A percentile compares a stretch with the other conserved stretches of the same genome.
These are phyloP conservation scores for Chymomyza procnemis DNA, from an alignment of 2,888 invertebrate genomes.

Conservation along the genomic window DNA sequence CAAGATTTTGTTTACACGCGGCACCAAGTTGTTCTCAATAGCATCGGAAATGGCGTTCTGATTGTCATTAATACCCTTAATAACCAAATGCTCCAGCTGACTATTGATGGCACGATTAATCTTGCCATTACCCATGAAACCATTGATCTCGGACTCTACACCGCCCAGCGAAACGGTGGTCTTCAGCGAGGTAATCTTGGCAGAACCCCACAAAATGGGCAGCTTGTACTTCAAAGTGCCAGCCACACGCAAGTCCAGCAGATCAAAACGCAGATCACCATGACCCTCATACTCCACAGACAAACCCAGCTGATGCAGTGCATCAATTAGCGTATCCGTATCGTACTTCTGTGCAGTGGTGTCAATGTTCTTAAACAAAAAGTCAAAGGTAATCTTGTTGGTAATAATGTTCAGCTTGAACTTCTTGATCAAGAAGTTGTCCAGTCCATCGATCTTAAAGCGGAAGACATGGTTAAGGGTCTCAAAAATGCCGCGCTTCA, in stretches of 20 bases:
- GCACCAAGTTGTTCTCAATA: constrained; percentile 67
- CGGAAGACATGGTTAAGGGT: constrained; percentile 62
- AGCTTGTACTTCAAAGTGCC: constrained; percentile 69
- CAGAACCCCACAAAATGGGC: constrained; percentile 74
- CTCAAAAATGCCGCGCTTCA: constrained; percentile 61
- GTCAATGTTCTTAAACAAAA: constrained; percentile 65
- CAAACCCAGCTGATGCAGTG: constrained; percentile 59
- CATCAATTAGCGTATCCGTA: constrained; percentile 68
- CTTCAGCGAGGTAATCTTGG: constrained; percentile 67
- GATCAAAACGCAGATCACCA: constrained; percentile 64
- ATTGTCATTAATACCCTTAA: constrained; percentile 61
- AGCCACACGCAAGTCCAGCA: constrained; percentile 64
- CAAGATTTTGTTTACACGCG: constrained; percentile 62
- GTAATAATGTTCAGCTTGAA: constrained; percentile 69
- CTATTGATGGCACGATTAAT: constrained; percentile 61
- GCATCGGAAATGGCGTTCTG: constrained; percentile 57
- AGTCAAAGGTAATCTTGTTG: constrained; percentile 64
- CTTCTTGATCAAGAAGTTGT: constrained; percentile 66
- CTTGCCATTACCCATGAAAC: constrained; percentile 63
- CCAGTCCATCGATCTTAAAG: constrained; percentile 69
- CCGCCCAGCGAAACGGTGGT: constrained; percentile 58
- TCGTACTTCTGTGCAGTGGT: constrained; percentile 65
- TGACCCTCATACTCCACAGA: constrained; percentile 69
- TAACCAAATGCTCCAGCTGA: constrained; percentile 61
- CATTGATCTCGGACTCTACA: constrained; percentile 65